A percentile compares a stretch with the other conserved stretches of the same genome.
Conservation (phyloP, 2,888 invertebrate species). For the Drosophila kokeensis region DNA sequence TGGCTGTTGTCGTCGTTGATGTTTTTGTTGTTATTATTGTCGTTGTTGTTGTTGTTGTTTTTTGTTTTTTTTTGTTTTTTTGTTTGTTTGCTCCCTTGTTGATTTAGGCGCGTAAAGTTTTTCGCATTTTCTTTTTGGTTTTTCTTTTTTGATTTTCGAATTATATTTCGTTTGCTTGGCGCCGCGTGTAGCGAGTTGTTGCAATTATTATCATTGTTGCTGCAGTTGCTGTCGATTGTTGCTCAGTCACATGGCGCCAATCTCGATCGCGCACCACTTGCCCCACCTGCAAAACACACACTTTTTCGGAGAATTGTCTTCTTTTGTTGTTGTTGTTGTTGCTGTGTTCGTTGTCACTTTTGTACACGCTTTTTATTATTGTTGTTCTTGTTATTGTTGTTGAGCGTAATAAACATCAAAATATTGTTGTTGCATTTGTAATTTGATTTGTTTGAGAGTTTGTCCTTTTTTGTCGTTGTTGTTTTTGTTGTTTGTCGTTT, state of each 20-base stretch:
- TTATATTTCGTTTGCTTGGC: constrained; percentile 47
- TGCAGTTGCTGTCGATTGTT: constrained; percentile 19
- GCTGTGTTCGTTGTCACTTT: constrained; percentile 16
- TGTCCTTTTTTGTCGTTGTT: constrained; percentile 24
- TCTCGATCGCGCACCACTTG: constrained; percentile 22
- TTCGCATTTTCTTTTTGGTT: constrained; percentile 40
- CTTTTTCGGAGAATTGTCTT: constrained; percentile 9
- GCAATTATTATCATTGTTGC: constrained; percentile 17
- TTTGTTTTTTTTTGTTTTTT: constrained; percentile 5
- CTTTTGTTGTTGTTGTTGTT: constrained; percentile 10
- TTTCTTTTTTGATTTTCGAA: constrained; percentile 37
- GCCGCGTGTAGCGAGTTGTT: constrained; percentile 46
- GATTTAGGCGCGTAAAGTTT: constrained; percentile 56
- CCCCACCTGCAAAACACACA: constrained; percentile 18
- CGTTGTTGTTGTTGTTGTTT: constrained; percentile 11
- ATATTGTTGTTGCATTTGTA: constrained; percentile 30
- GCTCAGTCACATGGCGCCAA: constrained; percentile 47
- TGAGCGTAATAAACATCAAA: background rate
- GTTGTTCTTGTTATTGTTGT: constrained; percentile 11
- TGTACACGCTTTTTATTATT: constrained; percentile 32
- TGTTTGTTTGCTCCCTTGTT: constrained; percentile 55
- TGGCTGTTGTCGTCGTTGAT: constrained; percentile 32
- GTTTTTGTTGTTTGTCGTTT: constrained; percentile 15
- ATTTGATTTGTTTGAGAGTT: constrained; percentile 19
- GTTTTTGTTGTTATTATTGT: constrained; percentile 35